Evolutionary conservation across 2,113 vertebrate genomes (phyloP).

Genomic region (Bos javanicus): DNA sequence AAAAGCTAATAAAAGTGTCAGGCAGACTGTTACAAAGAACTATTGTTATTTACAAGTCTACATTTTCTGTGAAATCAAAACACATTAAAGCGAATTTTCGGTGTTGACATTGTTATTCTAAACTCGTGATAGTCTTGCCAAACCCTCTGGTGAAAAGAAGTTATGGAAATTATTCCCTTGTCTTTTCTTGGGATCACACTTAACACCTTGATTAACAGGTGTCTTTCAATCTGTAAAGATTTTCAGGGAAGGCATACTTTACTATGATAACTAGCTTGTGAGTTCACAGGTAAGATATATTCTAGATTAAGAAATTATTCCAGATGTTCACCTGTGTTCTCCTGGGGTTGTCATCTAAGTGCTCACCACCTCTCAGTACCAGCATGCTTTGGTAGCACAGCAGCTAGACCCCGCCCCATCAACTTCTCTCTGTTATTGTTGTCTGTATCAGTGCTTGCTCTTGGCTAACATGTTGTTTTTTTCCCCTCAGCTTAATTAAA

Average conservation of each 20-base stretch:
- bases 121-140: constrained; percentile 46
- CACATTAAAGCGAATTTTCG: constrained; percentile 66
- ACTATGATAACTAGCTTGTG: neutral
- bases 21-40: constrained; percentile 56
- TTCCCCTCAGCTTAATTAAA: constrained; percentile 1
- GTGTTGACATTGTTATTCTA: constrained; percentile 65
- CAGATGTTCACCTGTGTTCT: neutral
- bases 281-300: neutral
- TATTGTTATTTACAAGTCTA: constrained; percentile 72
- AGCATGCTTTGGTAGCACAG: neutral
- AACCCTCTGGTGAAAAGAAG: constrained; percentile 22
- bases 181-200: neutral
- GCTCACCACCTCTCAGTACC: neutral
- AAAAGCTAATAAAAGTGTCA: constrained; percentile 66
- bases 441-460: neutral
- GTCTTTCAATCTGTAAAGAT: constrained; percentile 3
- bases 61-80: constrained; percentile 69
- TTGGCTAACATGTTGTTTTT: neutral
- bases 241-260: neutral
- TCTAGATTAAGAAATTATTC: neutral
- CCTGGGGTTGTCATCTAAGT: neutral
- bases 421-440: neutral
- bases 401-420: fast-evolving
- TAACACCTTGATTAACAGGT: neutral
- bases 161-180: neutral